Conservation (phyloP, 2,113 vertebrate species). For the Oxyura jamaicensis region DNA sequence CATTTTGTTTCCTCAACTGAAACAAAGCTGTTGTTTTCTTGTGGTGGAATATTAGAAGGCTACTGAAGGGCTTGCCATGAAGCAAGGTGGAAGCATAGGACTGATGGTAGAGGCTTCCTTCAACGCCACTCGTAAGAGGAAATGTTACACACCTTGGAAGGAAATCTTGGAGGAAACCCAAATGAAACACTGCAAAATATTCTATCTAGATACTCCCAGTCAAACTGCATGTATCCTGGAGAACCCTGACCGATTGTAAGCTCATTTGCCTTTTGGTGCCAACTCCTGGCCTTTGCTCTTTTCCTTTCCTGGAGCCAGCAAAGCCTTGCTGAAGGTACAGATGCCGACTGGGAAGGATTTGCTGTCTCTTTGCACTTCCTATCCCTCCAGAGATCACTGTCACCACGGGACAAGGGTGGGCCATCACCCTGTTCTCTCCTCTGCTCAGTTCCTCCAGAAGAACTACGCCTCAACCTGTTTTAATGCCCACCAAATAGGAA, state of each 20-base stretch:
- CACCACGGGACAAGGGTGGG: neutral
- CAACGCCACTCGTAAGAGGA: neutral
- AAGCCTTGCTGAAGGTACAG: conserved; percentile 30
- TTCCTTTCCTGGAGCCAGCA: neutral
- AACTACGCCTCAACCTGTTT: neutral
- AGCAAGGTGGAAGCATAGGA: neutral
- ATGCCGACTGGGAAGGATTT: conserved; percentile 18
- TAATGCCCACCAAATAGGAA: neutral
- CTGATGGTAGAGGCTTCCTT: neutral
- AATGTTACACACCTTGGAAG: neutral
- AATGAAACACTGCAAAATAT: conserved; percentile 32
- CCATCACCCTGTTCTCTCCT: neutral
- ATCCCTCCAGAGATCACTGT: neutral
- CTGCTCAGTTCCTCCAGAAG: neutral
- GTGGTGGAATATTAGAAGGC: neutral
- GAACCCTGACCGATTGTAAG: neutral
- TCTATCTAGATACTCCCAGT: conserved; percentile 5
- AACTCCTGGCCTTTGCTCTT: neutral
- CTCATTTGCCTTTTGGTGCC: conserved; percentile 37
- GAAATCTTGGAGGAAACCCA: neutral
- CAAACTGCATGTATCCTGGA: neutral
- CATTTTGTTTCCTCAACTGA: conserved; percentile 18
- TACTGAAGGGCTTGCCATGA: neutral
- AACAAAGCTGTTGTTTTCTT: neutral
- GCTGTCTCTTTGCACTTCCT: conserved; percentile 16